These are phyloP conservation scores for Drosophila dunni DNA, from an alignment of 1,140 invertebrate genomes.

Conservation along the genomic window DNA sequence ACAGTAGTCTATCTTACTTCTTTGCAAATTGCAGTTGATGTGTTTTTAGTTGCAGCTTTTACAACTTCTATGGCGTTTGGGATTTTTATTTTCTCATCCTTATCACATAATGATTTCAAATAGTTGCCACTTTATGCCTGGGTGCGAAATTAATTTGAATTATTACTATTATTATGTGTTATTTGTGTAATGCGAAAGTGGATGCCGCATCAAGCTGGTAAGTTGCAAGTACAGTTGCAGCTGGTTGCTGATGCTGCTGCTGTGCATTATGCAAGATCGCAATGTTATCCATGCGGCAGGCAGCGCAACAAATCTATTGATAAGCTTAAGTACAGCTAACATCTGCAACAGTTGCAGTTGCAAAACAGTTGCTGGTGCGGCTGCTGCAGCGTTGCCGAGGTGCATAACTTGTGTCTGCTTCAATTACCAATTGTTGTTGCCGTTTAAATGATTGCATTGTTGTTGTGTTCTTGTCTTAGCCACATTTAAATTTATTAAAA, in stretches of 20 bases:
- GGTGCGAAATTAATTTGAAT: constrained; percentile 78
- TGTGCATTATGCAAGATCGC: constrained; percentile 62
- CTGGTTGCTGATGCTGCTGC: constrained; percentile 32
- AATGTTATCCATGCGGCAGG: constrained; percentile 32
- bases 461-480: constrained; percentile 27
- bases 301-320: constrained; percentile 61
- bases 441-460: constrained; percentile 67
- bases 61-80: constrained; percentile 5
- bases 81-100: constrained; percentile 35
- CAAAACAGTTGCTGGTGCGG: constrained; percentile 5
- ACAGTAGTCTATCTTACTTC: too few species aligned
- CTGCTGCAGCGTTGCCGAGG: constrained; percentile 18
- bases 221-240: constrained; percentile 49
- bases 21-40: constrained; percentile 54
- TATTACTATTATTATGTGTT: constrained; percentile 79
- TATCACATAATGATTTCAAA: constrained; percentile 78
- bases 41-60: constrained; percentile 29
- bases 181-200: constrained; percentile 56
- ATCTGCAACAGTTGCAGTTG: constrained; percentile 32
- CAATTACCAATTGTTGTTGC: constrained; percentile 78
- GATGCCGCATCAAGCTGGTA: constrained; percentile 34
- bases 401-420: constrained; percentile 48
- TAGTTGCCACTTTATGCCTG: constrained; percentile 49
- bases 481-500: constrained; percentile 83
- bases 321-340: constrained; percentile 53